phyloP scores from a whole-genome alignment of 2,888 invertebrate species.

The Neuroscelio doddi region DNA sequence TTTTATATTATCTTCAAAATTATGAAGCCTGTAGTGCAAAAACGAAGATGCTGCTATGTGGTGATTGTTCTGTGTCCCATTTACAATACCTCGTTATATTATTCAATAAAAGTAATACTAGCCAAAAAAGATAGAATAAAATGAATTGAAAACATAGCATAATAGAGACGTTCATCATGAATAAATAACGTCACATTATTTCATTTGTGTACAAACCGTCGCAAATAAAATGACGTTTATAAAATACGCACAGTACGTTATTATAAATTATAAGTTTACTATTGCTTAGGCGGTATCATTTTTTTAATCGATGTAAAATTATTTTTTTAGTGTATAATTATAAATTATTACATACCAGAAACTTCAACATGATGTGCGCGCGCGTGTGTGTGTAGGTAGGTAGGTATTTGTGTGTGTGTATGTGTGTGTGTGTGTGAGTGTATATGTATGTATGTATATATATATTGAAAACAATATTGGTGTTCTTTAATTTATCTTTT shows the following conservation, averaged over 20 bases:
- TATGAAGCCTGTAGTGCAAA: no score
- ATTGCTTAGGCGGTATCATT: conserved; percentile 29
- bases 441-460: no score
- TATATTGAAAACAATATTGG: no score
- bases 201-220: conserved; percentile 53
- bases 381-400: no score
- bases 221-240: conserved; percentile 54
- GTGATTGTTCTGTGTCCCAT: conserved; percentile 37
- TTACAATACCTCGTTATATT: conserved; percentile 64
- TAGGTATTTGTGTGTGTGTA: no score
- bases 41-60: conserved; percentile 41
- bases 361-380: no score
- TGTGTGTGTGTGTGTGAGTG: no score
- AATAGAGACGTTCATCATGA: conserved; percentile 36
- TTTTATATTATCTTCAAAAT: no score
- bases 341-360: no score
- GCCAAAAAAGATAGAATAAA: conserved; percentile 57
- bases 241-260: conserved; percentile 39
- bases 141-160: conserved; percentile 35
- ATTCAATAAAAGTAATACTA: conserved; percentile 62
- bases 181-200: conserved; percentile 46
- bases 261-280: conserved; percentile 18
- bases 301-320: no score
- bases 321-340: no score
- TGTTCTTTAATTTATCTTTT: no score